phyloP scores from a whole-genome alignment of 2,888 invertebrate genomes.

The Pemphredon lugubris region DNA sequence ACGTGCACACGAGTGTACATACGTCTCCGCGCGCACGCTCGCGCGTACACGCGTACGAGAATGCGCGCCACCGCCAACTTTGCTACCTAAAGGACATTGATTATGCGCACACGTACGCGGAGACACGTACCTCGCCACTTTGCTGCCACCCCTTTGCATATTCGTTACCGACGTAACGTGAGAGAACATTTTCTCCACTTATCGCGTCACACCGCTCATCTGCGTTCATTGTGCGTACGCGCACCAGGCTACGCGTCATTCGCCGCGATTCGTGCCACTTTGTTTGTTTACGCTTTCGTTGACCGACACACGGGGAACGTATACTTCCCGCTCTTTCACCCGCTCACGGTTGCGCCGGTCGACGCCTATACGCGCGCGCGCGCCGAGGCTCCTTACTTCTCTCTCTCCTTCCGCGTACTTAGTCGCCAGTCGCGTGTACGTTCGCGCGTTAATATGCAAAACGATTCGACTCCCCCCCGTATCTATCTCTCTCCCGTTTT shows the following conservation, averaged over 20 bases:
- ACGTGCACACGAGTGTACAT: background rate
- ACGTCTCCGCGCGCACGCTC: constrained; percentile 1
- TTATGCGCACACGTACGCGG: constrained; percentile 23
- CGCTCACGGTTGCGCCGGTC: no score
- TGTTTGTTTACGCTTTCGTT: constrained; percentile 30
- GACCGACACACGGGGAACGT: constrained; percentile 6
- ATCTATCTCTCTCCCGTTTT: no score
- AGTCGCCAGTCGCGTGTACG: no score
- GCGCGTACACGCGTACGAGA: constrained; percentile 1
- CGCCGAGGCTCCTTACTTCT: no score
- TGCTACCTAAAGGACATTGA: constrained; percentile 16
- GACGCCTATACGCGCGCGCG: no score
- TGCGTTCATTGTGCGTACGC: constrained; percentile 33
- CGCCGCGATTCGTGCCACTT: constrained; percentile 11
- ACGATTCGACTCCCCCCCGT: no score
- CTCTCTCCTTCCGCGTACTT: no score
- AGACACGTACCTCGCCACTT: constrained; percentile 15
- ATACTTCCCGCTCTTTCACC: background rate
- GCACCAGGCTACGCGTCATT: constrained; percentile 2
- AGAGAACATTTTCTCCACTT: constrained; percentile 32
- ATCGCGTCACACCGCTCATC: constrained; percentile 37
- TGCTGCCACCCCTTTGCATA: constrained; percentile 11
- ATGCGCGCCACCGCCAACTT: background rate
- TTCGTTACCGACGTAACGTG: constrained; percentile 24
- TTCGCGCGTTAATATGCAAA: no score